Percentiles rank a stretch among this genome's conserved stretches.
These are phyloP conservation scores for Todiramphus saurophagus DNA, from an alignment of 2,113 vertebrate species.

Conservation along the genomic window DNA sequence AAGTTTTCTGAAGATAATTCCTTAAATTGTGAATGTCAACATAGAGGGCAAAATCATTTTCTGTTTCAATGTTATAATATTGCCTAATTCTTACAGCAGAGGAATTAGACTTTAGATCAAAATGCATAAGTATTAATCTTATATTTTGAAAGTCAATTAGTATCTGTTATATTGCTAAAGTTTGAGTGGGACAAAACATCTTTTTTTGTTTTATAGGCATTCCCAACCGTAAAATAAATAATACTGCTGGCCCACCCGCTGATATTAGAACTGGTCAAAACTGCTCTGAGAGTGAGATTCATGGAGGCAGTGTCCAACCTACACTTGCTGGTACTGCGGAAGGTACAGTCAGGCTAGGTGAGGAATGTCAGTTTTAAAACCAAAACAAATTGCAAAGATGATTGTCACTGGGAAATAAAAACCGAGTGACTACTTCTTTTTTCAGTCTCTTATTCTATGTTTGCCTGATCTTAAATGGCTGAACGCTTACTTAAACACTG, in stretches of 20 bases:
- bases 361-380: slow-evolving; percentile 39
- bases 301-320: slow-evolving; percentile 73
- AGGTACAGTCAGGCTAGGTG: slow-evolving; percentile 80
- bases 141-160: not conserved
- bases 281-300: slow-evolving; percentile 78
- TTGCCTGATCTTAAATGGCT: not conserved
- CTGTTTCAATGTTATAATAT: not conserved
- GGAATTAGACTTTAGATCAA: not conserved
- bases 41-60: not conserved
- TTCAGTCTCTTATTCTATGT: not conserved
- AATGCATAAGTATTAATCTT: not conserved
- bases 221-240: slow-evolving; percentile 83
- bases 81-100: not conserved
- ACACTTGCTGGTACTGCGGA: slow-evolving; percentile 78
- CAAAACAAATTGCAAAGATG: not conserved
- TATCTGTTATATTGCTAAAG: not conserved
- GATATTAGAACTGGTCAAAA: slow-evolving; percentile 78
- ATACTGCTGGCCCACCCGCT: slow-evolving; percentile 42
- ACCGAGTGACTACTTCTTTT: not conserved
- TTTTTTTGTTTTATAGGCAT: slow-evolving; percentile 75
- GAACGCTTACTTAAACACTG: not conserved
- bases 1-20: not conserved
- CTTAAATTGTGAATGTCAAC: not conserved
- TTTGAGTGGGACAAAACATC: not conserved
- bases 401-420: not conserved